Evolutionary conservation across 2,797 vertebrate genomes (phyloP).

Genomic region (Chiroxiphia lanceolata): DNA sequence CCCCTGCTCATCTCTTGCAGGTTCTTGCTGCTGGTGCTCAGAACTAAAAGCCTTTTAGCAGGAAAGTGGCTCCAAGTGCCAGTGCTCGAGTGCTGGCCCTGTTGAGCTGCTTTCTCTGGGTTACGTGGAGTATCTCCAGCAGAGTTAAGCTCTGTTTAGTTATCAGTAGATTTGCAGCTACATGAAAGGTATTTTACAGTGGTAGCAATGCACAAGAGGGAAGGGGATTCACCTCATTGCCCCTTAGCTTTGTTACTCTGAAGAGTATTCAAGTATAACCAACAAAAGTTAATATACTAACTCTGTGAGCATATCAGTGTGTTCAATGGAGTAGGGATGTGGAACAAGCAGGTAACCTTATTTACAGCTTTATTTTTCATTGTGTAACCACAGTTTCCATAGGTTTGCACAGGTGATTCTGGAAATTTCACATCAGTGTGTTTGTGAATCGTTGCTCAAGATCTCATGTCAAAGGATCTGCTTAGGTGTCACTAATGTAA

Average conservation of each 20-base stretch:
- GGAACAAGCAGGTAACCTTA: background rate
- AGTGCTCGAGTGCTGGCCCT: background rate
- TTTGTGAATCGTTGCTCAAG: background rate
- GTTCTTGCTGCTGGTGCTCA: background rate
- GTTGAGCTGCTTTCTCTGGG: background rate
- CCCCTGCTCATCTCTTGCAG: background rate
- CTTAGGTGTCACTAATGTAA: background rate
- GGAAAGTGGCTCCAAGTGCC: background rate
- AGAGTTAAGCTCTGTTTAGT: background rate
- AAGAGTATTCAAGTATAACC: background rate
- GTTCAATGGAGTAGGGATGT: background rate
- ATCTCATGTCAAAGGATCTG: background rate
- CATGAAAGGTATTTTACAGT: background rate
- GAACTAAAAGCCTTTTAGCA: background rate
- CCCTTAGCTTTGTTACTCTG: background rate
- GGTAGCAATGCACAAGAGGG: background rate
- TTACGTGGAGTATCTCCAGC: background rate
- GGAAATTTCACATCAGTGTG: background rate
- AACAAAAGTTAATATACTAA: background rate
- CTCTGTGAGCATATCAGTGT: background rate
- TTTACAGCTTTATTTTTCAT: background rate
- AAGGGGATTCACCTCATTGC: background rate
- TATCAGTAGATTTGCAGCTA: background rate
- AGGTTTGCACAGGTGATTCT: background rate
- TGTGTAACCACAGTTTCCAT: background rate